Conservation (phyloP, 2,888 invertebrate genomes). For the Calameuta pallipes region DNA sequence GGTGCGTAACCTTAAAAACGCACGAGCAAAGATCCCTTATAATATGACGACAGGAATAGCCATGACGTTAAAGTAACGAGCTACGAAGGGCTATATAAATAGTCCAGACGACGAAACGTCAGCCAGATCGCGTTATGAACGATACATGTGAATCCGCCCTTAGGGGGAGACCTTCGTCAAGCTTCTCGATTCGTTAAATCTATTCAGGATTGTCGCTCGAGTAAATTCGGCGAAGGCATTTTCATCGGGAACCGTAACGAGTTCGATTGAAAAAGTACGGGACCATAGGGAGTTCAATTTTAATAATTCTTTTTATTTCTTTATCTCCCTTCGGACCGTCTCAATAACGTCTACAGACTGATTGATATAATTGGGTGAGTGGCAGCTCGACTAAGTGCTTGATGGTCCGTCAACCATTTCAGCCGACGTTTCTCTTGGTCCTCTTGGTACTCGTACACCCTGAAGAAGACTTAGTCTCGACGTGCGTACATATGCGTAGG, state of each 20-base stretch:
- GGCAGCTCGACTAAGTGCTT: slow-evolving; percentile 42
- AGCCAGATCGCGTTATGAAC: not conserved
- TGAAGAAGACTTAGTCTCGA: slow-evolving; percentile 4
- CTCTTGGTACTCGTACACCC: not conserved
- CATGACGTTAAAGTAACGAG: not conserved
- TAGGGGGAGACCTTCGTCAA: not conserved
- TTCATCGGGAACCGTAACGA: not conserved
- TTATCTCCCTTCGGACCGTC: not conserved
- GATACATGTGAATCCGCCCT: not conserved
- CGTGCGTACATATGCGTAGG: not conserved
- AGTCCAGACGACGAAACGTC: not conserved
- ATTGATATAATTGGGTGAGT: slow-evolving; percentile 56
- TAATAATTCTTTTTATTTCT: not conserved
- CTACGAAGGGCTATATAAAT: not conserved
- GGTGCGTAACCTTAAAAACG: not conserved
- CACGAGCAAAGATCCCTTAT: not conserved
- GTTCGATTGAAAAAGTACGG: not conserved
- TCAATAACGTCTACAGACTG: slow-evolving; percentile 27
- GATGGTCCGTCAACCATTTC: slow-evolving; percentile 23
- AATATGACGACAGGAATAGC: not conserved
- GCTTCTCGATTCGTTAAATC: not conserved
- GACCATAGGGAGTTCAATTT: not conserved
- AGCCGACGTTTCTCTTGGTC: slow-evolving; percentile 2
- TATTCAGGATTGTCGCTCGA: not conserved
- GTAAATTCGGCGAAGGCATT: not conserved